These are phyloP conservation scores for Alectura lathami DNA, from an alignment of 2,113 vertebrate species.

Conservation along the genomic window DNA sequence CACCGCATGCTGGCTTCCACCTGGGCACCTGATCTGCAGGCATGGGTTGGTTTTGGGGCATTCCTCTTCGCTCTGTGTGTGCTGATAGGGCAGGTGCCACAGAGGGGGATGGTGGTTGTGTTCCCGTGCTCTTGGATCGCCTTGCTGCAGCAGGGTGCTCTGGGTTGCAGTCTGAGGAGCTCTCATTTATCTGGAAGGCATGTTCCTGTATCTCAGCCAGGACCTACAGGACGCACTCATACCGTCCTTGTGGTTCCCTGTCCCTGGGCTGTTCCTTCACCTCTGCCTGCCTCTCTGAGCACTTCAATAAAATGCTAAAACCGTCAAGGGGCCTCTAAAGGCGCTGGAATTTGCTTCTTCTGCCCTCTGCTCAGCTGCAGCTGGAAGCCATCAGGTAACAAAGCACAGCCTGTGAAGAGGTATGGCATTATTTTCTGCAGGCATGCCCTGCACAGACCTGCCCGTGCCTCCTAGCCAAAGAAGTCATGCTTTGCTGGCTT, in stretches of 20 bases:
- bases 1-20: background rate
- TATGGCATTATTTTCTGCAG: background rate
- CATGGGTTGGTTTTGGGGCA: rapidly evolving
- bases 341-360: background rate
- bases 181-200: background rate
- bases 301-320: background rate
- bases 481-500: background rate
- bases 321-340: background rate
- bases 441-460: background rate
- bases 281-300: background rate
- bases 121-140: background rate
- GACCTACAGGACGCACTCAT: background rate
- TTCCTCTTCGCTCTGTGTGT: background rate
- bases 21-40: background rate
- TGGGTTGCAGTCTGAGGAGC: rapidly evolving
- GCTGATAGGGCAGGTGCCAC: background rate
- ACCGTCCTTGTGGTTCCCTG: background rate
- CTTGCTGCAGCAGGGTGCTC: background rate
- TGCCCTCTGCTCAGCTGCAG: background rate
- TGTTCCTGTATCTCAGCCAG: background rate
- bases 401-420: background rate
- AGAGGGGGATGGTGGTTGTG: rapidly evolving
- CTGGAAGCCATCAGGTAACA: background rate
- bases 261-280: background rate
- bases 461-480: background rate